Evolutionary conservation across 1,140 invertebrate species (phyloP).

Genomic region (Zaprionus ghesquierei): DNA sequence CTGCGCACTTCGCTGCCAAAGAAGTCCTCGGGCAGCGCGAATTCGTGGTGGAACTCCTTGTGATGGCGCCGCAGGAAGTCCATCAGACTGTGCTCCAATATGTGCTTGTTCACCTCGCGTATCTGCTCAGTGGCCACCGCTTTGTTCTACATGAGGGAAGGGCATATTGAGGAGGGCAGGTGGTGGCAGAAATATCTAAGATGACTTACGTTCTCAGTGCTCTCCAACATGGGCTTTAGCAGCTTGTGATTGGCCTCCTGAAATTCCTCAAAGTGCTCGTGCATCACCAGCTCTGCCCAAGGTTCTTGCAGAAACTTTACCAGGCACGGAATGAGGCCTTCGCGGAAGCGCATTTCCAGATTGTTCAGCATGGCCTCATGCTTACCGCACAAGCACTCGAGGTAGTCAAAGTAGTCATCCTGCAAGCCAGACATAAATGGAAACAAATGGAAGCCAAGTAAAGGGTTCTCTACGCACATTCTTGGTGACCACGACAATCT

Average conservation of each 20-base stretch:
- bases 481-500: conserved; percentile 66
- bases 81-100: conserved; percentile 51
- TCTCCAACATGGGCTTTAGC: conserved; percentile 15
- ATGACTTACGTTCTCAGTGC: conserved; percentile 12
- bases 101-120: conserved; percentile 26
- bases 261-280: conserved; percentile 49
- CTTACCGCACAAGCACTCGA: conserved; percentile 63
- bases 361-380: conserved; percentile 67
- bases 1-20: neutral
- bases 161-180: too few relatives aligned
- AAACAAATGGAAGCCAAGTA: neutral
- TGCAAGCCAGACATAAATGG: neutral
- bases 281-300: conserved; percentile 69
- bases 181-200: too few relatives aligned
- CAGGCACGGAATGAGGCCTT: conserved; percentile 34
- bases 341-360: conserved; percentile 31
- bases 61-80: conserved; percentile 53
- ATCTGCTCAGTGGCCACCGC: neutral
- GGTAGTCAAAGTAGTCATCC: conserved; percentile 44
- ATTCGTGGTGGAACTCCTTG: conserved; percentile 42
- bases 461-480: too few relatives aligned
- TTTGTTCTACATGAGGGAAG: neutral
- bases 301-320: conserved; percentile 59
- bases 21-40: conserved; percentile 70
- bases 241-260: conserved; percentile 42